These are phyloP conservation scores for Amyelois transitella DNA, from an alignment of 1,140 invertebrate species.

Conservation along the genomic window DNA sequence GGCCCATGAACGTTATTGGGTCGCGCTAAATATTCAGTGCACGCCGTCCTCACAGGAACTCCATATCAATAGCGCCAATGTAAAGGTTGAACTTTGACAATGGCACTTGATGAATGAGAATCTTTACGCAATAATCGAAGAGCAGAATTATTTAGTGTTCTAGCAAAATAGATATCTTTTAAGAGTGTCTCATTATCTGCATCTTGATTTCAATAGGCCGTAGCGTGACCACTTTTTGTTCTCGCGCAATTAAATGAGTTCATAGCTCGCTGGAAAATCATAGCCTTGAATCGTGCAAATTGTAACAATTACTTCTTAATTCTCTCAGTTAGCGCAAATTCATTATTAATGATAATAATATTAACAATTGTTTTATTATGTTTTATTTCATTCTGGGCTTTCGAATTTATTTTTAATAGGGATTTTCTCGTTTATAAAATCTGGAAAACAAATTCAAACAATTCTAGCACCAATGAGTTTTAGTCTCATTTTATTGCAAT, in stretches of 20 bases:
- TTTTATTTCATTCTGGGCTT: too few relatives aligned
- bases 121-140: too few relatives aligned
- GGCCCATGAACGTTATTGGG: not conserved
- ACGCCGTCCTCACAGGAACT: not conserved
- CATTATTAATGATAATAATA: not conserved
- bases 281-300: not conserved
- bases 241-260: not conserved
- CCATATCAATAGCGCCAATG: not conserved
- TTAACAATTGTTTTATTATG: too few relatives aligned
- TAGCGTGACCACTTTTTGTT: not conserved
- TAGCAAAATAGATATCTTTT: not conserved
- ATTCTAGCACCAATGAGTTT: not conserved
- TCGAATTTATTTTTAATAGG: not conserved
- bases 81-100: not conserved
- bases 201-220: not conserved
- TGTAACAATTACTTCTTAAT: not conserved
- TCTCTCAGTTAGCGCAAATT: not conserved
- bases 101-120: not conserved
- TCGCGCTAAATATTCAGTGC: not conserved
- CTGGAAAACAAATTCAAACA: not conserved
- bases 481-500: not conserved
- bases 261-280: not conserved
- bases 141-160: too few relatives aligned
- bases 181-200: not conserved
- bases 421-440: not conserved